A percentile compares a stretch with the other conserved stretches of the same genome.
Evolutionary conservation across 2,113 vertebrate species (phyloP).

Genomic region (Enhydra lutris): DNA sequence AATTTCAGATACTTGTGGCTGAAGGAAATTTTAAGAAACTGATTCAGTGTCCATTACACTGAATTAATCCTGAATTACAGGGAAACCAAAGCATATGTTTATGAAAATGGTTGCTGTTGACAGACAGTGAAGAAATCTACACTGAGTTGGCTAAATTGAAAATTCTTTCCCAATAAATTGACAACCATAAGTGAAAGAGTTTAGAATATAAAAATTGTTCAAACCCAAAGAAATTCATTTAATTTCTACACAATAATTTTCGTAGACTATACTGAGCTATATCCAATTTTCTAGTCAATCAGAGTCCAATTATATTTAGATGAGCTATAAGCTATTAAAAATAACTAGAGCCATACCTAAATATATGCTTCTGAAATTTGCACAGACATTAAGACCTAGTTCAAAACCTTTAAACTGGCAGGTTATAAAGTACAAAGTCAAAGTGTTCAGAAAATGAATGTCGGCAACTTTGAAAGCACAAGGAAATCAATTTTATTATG

Average conservation of each 20-base stretch:
- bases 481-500: slow-evolving; percentile 59
- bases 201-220: background rate
- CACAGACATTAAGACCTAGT: background rate
- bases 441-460: slow-evolving; percentile 41
- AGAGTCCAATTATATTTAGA: background rate
- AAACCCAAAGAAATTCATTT: background rate
- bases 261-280: background rate
- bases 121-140: background rate
- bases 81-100: background rate
- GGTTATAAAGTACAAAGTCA: slow-evolving; percentile 58
- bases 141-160: background rate
- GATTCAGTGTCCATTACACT: background rate
- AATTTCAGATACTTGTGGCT: background rate
- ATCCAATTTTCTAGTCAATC: slow-evolving; percentile 40
- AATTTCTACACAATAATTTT: slow-evolving; percentile 22
- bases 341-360: background rate
- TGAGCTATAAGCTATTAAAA: background rate
- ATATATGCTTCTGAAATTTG: slow-evolving; percentile 32
- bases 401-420: slow-evolving; percentile 37
- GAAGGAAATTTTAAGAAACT: background rate
- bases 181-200: background rate
- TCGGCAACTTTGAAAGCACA: slow-evolving; percentile 33
- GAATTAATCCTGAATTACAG: background rate
- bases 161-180: background rate
- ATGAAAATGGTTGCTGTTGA: background rate